Percentiles rank a stretch among this genome's conserved stretches.
Conservation (phyloP, 2,113 vertebrate genomes). For the Periophthalmus modestus region DNA sequence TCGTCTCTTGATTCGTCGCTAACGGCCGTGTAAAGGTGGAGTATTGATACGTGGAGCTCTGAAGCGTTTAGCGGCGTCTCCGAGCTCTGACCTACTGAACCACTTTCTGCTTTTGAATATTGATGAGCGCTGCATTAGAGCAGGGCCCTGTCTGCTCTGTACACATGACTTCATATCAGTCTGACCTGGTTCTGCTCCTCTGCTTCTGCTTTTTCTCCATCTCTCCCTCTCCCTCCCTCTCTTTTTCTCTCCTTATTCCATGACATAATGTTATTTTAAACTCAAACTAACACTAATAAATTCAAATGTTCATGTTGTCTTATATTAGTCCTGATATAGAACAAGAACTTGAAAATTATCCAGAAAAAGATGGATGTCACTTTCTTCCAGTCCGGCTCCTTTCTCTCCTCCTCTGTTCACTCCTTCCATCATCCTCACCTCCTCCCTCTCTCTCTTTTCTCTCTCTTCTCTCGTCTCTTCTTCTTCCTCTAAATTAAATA, state of each 20-base stretch:
- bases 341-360: no score
- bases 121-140: conserved; percentile 6
- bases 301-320: no score
- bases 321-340: no score
- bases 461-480: neutral
- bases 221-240: neutral
- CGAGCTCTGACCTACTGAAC: conserved; percentile 6
- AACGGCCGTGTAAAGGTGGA: neutral
- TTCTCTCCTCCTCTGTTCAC: no score
- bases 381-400: no score
- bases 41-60: neutral
- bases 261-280: no score
- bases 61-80: neutral
- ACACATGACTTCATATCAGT: conserved; percentile 9
- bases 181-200: conserved; percentile 3
- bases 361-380: no score
- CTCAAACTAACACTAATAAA: no score
- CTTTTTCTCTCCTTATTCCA: neutral
- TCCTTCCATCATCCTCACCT: no score
- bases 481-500: no score
- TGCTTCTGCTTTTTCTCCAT: neutral
- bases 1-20: neutral
- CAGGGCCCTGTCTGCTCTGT: neutral
- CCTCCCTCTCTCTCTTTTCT: no score
- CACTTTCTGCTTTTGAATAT: conserved; percentile 4